These are phyloP conservation scores for Ennomos quercinarius DNA, from an alignment of 2,888 invertebrate species.

Conservation along the genomic window DNA sequence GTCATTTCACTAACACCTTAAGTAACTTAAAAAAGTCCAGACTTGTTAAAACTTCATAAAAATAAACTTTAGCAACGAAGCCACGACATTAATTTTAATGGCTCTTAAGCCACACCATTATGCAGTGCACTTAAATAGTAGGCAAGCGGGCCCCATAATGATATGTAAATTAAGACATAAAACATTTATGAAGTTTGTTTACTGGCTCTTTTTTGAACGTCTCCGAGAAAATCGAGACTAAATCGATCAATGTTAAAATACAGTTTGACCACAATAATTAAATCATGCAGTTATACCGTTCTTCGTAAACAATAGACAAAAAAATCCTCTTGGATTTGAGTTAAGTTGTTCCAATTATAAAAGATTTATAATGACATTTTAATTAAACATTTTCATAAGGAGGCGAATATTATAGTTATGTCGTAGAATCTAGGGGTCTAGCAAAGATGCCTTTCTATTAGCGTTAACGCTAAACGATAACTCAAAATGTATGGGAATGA, in stretches of 20 bases:
- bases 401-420: too few species aligned
- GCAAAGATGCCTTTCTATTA: too few species aligned
- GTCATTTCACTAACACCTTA: too few species aligned
- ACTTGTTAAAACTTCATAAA: not conserved
- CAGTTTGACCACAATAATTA: constrained; percentile 14
- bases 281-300: too few species aligned
- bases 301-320: too few species aligned
- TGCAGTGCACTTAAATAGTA: constrained; percentile 18
- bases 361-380: too few species aligned
- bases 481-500: too few species aligned
- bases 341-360: too few species aligned
- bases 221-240: constrained; percentile 14
- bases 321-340: not conserved
- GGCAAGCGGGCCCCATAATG: constrained; percentile 12
- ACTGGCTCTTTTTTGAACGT: constrained; percentile 16
- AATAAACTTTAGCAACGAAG: constrained; percentile 4
- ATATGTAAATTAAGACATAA: constrained; percentile 35
- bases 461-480: too few species aligned
- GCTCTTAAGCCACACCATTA: constrained; percentile 17
- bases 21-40: not conserved
- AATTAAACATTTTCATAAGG: too few species aligned
- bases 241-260: constrained; percentile 18
- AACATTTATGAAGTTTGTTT: constrained; percentile 34
- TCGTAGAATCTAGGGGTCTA: too few species aligned
- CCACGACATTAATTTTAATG: constrained; percentile 23